These are phyloP conservation scores for Piprites chloris DNA, from an alignment of 2,113 vertebrate genomes.

Conservation along the genomic window DNA sequence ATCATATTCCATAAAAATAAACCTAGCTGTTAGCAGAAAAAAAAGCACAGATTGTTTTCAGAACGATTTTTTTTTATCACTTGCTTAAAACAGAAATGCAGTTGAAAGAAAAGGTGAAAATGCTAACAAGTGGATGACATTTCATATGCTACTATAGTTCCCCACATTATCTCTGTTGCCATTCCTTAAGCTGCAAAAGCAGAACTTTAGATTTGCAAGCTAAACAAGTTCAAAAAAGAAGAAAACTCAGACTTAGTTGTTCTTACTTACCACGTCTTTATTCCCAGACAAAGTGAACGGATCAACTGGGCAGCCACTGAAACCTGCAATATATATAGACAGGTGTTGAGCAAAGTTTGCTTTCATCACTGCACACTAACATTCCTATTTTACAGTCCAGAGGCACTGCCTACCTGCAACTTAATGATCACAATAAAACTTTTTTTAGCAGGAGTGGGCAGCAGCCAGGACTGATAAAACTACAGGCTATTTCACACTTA, in stretches of 20 bases:
- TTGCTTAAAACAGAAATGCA: neutral
- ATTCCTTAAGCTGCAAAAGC: neutral
- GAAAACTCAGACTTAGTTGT: neutral
- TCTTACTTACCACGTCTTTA: constrained; percentile 75
- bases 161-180: neutral
- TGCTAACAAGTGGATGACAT: neutral
- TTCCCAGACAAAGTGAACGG: constrained; percentile 48
- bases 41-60: neutral
- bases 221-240: neutral
- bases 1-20: neutral
- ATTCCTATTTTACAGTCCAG: constrained; percentile 72
- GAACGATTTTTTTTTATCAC: neutral
- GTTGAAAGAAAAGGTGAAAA: neutral
- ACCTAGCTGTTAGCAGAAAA: neutral
- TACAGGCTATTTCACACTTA: constrained; percentile 21
- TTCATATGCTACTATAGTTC: neutral
- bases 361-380: constrained; percentile 71
- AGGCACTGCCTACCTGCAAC: constrained; percentile 75
- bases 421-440: constrained; percentile 68
- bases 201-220: neutral
- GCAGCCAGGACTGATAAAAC: constrained; percentile 24
- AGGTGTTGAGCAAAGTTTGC: constrained; percentile 78
- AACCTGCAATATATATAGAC: constrained; percentile 73
- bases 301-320: constrained; percentile 47
- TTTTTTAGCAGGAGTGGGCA: constrained; percentile 49